Percentiles rank a stretch among this genome's conserved stretches.
Evolutionary conservation across 1,140 invertebrate genomes (phyloP).

Genomic region (Bombus breviceps): DNA sequence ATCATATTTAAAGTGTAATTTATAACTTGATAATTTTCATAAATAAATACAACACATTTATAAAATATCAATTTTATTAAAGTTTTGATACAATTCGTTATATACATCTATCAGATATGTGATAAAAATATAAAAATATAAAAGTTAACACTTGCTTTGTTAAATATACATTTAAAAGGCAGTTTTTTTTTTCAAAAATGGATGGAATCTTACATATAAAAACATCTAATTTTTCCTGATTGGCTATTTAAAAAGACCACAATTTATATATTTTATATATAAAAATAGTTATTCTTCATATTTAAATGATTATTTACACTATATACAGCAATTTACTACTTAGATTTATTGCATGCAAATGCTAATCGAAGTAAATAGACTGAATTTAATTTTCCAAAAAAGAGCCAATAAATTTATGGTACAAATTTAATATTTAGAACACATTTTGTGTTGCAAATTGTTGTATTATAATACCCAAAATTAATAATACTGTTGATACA

Average conservation of each 20-base stretch:
- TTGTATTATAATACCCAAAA: constrained; percentile 47
- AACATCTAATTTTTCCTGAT: not conserved
- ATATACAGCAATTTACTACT: constrained; percentile 12
- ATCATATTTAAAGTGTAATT: not conserved
- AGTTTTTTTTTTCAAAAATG: constrained; percentile 5
- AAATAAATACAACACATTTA: not conserved
- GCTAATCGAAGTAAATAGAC: not conserved
- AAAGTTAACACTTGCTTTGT: not conserved
- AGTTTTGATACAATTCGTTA: not conserved
- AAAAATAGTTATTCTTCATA: too few species aligned
- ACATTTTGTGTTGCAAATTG: constrained; percentile 47
- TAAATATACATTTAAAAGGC: constrained; percentile 12
- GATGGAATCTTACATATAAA: constrained; percentile 29
- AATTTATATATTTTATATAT: not conserved
- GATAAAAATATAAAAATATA: constrained; percentile 4
- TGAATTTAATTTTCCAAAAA: not conserved
- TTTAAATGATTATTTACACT: constrained; percentile 35
- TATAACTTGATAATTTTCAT: not conserved
- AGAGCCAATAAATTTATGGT: not conserved
- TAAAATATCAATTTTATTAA: constrained; percentile 19
- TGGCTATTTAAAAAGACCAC: not conserved
- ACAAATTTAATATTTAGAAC: not conserved
- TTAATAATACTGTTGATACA: constrained; percentile 64
- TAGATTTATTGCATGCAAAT: not conserved
- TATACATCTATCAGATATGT: not conserved